Conservation (phyloP, 2,797 vertebrate species). For the Falco columbarius region DNA sequence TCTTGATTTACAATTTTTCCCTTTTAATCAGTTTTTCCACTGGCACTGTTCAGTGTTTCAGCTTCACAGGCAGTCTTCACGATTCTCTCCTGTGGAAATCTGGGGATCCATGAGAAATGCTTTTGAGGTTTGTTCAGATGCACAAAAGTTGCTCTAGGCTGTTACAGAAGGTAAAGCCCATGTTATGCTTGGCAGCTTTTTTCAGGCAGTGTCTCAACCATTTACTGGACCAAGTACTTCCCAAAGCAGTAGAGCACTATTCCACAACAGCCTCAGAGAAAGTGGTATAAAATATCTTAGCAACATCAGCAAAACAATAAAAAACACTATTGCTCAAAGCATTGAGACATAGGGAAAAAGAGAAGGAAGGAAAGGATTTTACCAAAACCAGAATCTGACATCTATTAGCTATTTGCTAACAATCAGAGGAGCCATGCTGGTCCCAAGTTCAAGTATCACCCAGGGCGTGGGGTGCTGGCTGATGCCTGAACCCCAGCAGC, state of each 20-base stretch:
- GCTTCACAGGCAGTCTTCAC: neutral
- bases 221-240: neutral
- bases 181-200: neutral
- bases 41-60: neutral
- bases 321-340: neutral
- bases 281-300: neutral
- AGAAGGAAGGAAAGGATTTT: neutral
- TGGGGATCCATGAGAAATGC: neutral
- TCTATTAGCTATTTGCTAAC: neutral
- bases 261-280: neutral
- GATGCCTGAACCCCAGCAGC: neutral
- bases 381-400: neutral
- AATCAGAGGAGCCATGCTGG: neutral
- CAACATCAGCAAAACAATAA: neutral
- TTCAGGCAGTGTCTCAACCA: neutral
- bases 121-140: neutral
- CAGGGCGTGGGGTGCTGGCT: neutral
- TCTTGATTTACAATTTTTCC: neutral
- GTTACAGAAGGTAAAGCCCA: neutral
- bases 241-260: neutral
- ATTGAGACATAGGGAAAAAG: neutral
- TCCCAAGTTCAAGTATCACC: neutral
- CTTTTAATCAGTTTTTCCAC: neutral
- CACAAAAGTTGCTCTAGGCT: neutral
- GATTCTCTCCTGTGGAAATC: neutral